phyloP scores from a whole-genome alignment of 2,797 vertebrate genomes.

The Lutjanus campechanus region DNA sequence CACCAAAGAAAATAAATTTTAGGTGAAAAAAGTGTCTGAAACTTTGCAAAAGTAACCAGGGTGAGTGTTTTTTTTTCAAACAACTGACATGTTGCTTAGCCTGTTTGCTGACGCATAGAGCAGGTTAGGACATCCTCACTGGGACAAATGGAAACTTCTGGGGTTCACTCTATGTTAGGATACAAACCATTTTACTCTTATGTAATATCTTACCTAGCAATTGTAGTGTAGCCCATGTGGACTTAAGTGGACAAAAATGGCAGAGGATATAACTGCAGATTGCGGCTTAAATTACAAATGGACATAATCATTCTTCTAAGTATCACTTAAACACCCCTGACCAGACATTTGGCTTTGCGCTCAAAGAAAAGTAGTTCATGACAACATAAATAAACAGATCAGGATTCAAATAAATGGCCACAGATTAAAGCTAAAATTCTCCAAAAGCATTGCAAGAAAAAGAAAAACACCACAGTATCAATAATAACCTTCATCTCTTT shows the following conservation, averaged over 20 bases:
- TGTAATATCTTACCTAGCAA: not conserved
- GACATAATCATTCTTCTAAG: constrained; percentile 15
- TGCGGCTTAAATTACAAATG: not conserved
- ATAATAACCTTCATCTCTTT: not conserved
- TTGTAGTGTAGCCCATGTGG: not conserved
- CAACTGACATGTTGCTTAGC: no score
- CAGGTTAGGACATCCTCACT: no score
- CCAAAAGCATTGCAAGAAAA: not conserved
- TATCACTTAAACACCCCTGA: not conserved
- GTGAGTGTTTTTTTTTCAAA: no score
- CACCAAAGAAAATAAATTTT: no score
- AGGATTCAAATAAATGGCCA: constrained; percentile 3
- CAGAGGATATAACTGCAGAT: not conserved
- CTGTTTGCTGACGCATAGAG: no score
- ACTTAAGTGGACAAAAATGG: not conserved
- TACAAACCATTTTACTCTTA: not conserved
- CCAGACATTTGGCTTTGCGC: constrained; percentile 15
- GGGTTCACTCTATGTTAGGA: not conserved
- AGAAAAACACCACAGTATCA: not conserved
- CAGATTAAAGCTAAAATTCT: constrained; percentile 6
- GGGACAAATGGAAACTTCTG: no score
- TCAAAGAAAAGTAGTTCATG: constrained; percentile 2
- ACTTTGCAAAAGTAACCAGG: no score
- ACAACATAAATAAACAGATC: constrained; percentile 26
- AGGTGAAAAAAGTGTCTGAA: no score